Evolutionary conservation across 37 sponge, comb jelly and placozoan genomes (phyloP), one percentile per base, ranked within the genome.

Genomic region (Diacarnus erythraeanus): DNA sequence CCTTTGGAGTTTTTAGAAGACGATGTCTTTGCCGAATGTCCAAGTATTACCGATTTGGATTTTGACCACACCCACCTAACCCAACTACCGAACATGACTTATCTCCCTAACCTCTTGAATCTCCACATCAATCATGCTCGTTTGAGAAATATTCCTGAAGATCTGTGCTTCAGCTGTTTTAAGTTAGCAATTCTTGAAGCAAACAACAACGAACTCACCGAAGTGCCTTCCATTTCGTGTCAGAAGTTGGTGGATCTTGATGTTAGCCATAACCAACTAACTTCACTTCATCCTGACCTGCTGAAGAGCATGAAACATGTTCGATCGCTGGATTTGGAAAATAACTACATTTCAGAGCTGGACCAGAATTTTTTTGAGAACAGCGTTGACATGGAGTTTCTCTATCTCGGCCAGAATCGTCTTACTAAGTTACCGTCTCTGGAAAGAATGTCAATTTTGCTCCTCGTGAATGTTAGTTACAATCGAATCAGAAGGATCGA

Each of bases 261-360:
- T 33, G 47, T 74, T 51, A 10, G 44, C 34, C 1, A 78, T 27
- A 88, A 88, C 42, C 23, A 4, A 3, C 84, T 90, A 9, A 29
- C 2, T 18, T 27, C 3, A 0, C 38, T 90, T 40, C 33, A 72
- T 17, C 34, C 38, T 17, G 65, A 10, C 31, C 15, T 63, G 0
- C 76, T 80, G 27, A 30, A 36, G 26, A 74, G 51, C 38, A 9
- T 77, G 42, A 0, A 5, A 0, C 33, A 5, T 25, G 65, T 90
- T 1, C 12, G 54, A 4, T 15, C 8, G 1, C 42, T 90, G 41
- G 17, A 58, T 0, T 38, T 91, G 21, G 34, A 78, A 22, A 30
- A 36, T 56, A 91, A 91, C 57, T 25, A 43, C 4, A 79, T 91
- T 20, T 34, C 47, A 17, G 60, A 71, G 27, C 40, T 91, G 18